phyloP scores from a whole-genome alignment of 2,797 vertebrate species.

The Mergus octosetaceus region DNA sequence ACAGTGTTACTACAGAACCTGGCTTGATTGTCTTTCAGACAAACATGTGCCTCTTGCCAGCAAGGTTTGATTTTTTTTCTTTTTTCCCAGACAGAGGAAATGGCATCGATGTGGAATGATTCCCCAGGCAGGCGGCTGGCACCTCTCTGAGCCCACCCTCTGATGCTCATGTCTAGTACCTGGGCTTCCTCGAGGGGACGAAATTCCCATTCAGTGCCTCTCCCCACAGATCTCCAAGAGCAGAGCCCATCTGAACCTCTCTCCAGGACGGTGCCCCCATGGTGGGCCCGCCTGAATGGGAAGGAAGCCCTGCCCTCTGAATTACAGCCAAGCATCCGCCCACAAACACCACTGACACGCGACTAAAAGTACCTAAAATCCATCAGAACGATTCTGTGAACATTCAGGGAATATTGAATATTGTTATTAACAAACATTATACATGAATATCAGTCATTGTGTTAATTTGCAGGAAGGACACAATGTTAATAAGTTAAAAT shows the following conservation, averaged over 20 bases:
- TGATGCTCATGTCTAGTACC: neutral
- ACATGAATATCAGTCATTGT: neutral
- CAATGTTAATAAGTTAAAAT: neutral
- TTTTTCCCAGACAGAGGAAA: neutral
- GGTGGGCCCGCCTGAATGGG: too few species aligned
- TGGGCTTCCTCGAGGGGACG: neutral
- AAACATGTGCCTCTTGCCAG: accelerated
- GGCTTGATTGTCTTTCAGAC: neutral
- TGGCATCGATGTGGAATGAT: accelerated
- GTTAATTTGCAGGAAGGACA: neutral
- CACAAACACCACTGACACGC: neutral
- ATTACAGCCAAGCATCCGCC: neutral
- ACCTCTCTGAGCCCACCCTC: accelerated
- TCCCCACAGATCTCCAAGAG: neutral
- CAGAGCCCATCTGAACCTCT: neutral
- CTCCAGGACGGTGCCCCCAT: accelerated
- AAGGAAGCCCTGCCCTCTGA: neutral
- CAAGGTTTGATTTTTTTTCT: accelerated
- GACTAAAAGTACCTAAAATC: neutral
- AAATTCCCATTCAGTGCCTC: neutral
- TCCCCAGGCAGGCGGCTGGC: neutral
- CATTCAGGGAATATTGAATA: neutral
- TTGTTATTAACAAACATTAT: neutral
- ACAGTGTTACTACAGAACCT: neutral
- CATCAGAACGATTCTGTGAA: neutral